Base-by-base conservation (phyloP, 1,140 invertebrate genomes). In the Hylyphantes graminicola region DNA sequence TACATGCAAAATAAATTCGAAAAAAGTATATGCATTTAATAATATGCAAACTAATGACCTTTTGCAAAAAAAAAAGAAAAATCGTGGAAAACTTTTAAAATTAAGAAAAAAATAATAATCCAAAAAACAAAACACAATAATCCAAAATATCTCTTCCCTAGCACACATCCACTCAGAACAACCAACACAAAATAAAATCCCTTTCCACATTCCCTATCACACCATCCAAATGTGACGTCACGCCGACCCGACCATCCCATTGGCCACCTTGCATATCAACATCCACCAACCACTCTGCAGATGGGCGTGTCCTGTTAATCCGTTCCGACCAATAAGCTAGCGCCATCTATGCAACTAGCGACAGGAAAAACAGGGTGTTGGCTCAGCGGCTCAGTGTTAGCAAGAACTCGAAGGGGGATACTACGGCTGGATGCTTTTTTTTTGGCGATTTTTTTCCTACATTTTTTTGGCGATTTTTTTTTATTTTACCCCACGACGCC, bases 361-460 rank as follows among this genome's bases (percentile, higher is more conserved):
- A 63, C 72, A 74, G 50, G 80, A 83, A 83, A 83, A 83, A 83
- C 80, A 74, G 80, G 80, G 80, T 75, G 80, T 83, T 83, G 80
- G 80, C 80, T 83, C 59, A n/a, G 63, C 17, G 59, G 48, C 61
- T 64, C 53, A 78, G 75, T 65, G 75, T 15, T 83, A 63, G 80
- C 59, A 72, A 63, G 70, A 11, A 50, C 72, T 63, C n/a, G 68
- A 51, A 51, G 17, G 51, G 55, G 72, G 59, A 57, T 83, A 75
- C 80, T 76, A 15, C 76, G 7, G 61, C 54, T 59, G 59, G 17
- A n/a, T 72, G 80, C 51, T 78, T 78, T 59, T 73, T 57, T 59
- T 55, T 53, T 68, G 55, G 35, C 19, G 61, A 10, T 65, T 74
- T 83, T 83, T 83, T 80, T 70, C n/a, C n/a, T 70, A 12, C n/a